phyloP scores from a whole-genome alignment of 2,113 vertebrate genomes.

The Cyanoliseus patagonus region DNA sequence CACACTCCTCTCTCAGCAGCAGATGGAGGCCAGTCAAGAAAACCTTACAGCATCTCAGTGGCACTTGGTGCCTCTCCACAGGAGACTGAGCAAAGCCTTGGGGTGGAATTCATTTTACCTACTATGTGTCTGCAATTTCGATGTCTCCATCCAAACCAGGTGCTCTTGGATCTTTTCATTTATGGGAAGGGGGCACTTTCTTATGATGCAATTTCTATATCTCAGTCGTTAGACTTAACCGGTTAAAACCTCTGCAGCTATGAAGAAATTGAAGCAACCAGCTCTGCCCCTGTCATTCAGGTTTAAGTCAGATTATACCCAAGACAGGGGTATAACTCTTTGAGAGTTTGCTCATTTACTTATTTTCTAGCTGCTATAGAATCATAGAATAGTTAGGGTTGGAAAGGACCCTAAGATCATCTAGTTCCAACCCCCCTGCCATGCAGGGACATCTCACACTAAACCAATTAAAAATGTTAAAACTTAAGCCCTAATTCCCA shows the following conservation, averaged over 20 bases:
- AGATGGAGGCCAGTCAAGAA: background rate
- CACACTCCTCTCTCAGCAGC: background rate
- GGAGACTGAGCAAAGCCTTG: background rate
- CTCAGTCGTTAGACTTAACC: fast-evolving
- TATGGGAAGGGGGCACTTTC: background rate
- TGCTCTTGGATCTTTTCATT: background rate
- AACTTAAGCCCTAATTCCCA: fast-evolving
- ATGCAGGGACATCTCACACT: too few relatives aligned
- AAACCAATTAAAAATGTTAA: background rate
- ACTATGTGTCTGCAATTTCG: fast-evolving
- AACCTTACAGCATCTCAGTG: background rate
- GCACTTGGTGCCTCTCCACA: background rate
- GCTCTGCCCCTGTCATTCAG: background rate
- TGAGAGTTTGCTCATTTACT: background rate
- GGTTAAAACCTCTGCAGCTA: background rate
- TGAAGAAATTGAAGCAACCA: background rate
- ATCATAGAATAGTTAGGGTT: too few relatives aligned
- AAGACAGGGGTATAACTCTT: background rate
- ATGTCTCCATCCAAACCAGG: background rate
- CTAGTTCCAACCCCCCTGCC: too few relatives aligned
- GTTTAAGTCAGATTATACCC: background rate
- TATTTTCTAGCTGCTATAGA: background rate
- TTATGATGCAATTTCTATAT: background rate
- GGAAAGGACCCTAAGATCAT: too few relatives aligned
- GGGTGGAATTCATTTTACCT: background rate